Evolutionary conservation across 2,113 vertebrate species (phyloP), one percentile per base, ranked within the genome.

Genomic region (Lepus timidus): DNA sequence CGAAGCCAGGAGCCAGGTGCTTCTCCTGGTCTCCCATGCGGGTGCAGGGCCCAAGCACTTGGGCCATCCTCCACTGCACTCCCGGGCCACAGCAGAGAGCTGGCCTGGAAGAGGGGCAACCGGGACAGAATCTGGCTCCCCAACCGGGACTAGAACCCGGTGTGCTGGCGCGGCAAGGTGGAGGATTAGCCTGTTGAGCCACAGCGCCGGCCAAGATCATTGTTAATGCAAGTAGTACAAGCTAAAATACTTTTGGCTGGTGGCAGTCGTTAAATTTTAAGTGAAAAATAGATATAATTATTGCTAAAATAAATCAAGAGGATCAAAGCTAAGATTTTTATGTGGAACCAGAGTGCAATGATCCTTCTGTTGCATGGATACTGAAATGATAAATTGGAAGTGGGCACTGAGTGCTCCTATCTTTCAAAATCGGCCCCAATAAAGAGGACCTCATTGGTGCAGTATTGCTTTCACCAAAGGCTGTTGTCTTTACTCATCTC

Each of bases 361-460:
- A 25, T 31, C 49, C 17, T 64, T 16, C 39, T 36, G 23, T 16
- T 0, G 10, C 3, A 5, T 14, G 33, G 67, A 23, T 12, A 0
- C 4, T 0, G 70, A 23, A 55, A 23, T 23, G 20, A 4, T 49
- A 9, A 22, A 62, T 31, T 31, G 58, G 39, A 36, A 10, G 0
- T 0, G 4, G 9, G 36, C 6, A 36, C 29, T 13, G 36, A 23
- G 4, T 22, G 0, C 4, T 17, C 9, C 0, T 0, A 0, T 14
- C 49, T 62, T 36, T 1, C 29, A 29, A 20, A 52, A 52, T 16
- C 1, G 0, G 39, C 27, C 10, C 11, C 17, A 3, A 11, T 51
- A n/a, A 4, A 20, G 7, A 31, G 58, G 68, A 64, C 17, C 4
- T 74, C 4, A 7, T 14, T 11, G 31, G 1, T 17, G 3, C 23